phyloP scores from a whole-genome alignment of 1,140 invertebrate genomes.

The Scaptodrosophila lebanonensis region DNA sequence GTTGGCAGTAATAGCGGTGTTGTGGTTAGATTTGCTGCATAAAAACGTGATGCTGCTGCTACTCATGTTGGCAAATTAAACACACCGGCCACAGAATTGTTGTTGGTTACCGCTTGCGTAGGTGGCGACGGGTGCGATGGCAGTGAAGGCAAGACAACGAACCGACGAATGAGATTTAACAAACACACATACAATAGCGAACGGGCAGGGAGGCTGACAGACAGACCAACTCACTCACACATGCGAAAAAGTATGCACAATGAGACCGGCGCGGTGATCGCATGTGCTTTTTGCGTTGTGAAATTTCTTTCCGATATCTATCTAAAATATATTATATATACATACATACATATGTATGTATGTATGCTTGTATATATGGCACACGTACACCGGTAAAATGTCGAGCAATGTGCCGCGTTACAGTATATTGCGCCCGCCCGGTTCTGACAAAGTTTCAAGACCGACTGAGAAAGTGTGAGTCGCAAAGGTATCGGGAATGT shows the following conservation, averaged over 20 bases:
- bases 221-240: conserved; percentile 3
- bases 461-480: too few species aligned
- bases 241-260: conserved; percentile 4
- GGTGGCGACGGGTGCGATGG: too few species aligned
- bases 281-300: conserved; percentile 2
- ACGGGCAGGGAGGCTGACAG: conserved; percentile 32
- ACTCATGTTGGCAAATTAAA: conserved; percentile 40
- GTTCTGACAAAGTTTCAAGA: too few species aligned
- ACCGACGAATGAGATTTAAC: conserved; percentile 4
- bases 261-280: conserved; percentile 9
- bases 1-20: too few species aligned
- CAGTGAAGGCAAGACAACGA: conserved; percentile 16
- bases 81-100: too few species aligned
- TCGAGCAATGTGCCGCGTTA: too few species aligned
- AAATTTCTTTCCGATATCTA: conserved; percentile 7
- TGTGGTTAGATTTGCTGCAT: conserved; percentile 55
- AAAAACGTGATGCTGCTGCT: conserved; percentile 68
- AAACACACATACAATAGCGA: conserved; percentile 15
- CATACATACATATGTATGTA: conserved; percentile 4
- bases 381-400: neutral
- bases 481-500: too few species aligned
- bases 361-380: conserved; percentile 18
- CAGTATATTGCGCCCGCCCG: too few species aligned
- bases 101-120: conserved; percentile 1
- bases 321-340: conserved; percentile 8